These are phyloP conservation scores for Cosmopolites sordidus DNA, from an alignment of 2,888 invertebrate species.

Conservation along the genomic window DNA sequence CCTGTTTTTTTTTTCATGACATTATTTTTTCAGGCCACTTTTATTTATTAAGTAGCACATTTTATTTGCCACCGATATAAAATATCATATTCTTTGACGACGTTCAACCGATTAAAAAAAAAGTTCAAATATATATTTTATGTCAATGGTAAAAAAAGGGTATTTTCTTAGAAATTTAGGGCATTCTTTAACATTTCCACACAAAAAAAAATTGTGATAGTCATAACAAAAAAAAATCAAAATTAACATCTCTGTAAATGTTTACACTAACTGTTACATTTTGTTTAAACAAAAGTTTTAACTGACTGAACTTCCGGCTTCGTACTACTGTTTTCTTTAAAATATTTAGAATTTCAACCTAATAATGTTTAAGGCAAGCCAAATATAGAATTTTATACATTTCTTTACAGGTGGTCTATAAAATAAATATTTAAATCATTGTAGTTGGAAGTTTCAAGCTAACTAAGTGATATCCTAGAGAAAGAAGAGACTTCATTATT, in stretches of 20 bases:
- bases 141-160: background rate
- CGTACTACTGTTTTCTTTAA: conserved; percentile 9
- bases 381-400: background rate
- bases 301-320: conserved; percentile 13
- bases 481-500: conserved; percentile 15
- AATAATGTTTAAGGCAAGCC: background rate
- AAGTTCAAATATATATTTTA: no score
- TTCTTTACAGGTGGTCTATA: background rate
- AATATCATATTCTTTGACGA: background rate
- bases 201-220: conserved; percentile 12
- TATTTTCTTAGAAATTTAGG: background rate
- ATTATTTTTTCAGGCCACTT: conserved; percentile 5
- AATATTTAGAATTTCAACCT: conserved; percentile 8
- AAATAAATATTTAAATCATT: no score
- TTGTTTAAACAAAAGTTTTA: conserved; percentile 9
- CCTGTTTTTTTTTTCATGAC: conserved; percentile 12
- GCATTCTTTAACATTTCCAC: conserved; percentile 1
- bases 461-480: conserved; percentile 18
- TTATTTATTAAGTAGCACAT: background rate
- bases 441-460: conserved; percentile 1
- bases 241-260: conserved; percentile 16
- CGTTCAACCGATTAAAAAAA: no score
- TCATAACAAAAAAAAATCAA: conserved; percentile 9
- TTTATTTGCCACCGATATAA: background rate
- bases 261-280: conserved; percentile 12